A percentile compares a stretch with the other conserved stretches of the same genome.
Conservation (phyloP, 2,113 vertebrate genomes). For the Platysternon megacephalum region DNA sequence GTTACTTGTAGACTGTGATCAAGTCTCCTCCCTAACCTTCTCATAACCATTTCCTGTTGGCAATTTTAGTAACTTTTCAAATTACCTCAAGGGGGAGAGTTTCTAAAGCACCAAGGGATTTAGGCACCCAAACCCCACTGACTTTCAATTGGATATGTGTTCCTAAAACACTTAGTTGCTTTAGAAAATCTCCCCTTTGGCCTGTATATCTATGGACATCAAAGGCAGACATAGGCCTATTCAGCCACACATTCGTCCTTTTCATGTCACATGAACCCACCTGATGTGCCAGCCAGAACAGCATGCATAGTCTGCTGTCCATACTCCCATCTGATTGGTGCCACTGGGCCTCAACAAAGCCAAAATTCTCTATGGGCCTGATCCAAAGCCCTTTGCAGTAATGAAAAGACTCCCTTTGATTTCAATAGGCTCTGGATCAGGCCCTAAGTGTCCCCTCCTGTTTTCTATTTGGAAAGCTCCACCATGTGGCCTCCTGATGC, state of each 20-base stretch:
- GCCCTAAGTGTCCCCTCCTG: background rate
- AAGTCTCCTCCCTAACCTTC: background rate
- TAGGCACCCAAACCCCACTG: background rate
- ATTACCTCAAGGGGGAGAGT: background rate
- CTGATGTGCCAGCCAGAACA: no score
- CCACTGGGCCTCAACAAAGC: background rate
- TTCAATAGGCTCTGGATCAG: background rate
- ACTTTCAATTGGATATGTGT: no score
- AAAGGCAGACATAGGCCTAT: no score
- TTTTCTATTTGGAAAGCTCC: background rate
- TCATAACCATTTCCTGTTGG: background rate
- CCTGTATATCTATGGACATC: no score
- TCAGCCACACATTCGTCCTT: no score
- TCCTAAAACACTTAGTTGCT: no score
- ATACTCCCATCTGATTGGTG: no score
- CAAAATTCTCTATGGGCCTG: background rate
- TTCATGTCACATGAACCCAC: no score
- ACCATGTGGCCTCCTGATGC: background rate
- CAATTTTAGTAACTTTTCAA: background rate
- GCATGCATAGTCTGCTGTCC: no score
- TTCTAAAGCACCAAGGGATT: background rate
- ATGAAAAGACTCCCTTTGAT: background rate
- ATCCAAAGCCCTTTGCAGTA: background rate
- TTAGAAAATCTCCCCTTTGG: no score
- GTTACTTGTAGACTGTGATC: background rate